These are phyloP conservation scores for Diaperis boleti DNA, from an alignment of 2,888 invertebrate genomes.

Conservation along the genomic window DNA sequence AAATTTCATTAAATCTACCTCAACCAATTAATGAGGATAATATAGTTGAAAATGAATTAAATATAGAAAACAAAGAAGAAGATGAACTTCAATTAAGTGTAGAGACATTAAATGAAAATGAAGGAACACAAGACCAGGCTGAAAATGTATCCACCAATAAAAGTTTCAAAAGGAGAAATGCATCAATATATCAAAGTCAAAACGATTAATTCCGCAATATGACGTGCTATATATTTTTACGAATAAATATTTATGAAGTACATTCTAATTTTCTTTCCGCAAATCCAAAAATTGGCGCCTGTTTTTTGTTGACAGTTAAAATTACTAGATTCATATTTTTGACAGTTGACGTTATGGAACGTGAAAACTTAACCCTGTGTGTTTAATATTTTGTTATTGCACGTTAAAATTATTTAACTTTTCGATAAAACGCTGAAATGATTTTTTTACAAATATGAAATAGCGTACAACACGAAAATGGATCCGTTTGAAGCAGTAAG, in stretches of 20 bases:
- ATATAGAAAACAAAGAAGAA: neutral
- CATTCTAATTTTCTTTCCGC: neutral
- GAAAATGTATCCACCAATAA: slow-evolving; percentile 1
- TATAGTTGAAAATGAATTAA: neutral
- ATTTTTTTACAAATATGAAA: slow-evolving; percentile 38
- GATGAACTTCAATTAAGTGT: too few species aligned
- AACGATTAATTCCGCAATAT: neutral
- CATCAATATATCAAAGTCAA: slow-evolving; percentile 59
- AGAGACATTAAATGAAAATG: neutral
- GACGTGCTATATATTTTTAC: too few species aligned
- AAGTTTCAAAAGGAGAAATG: slow-evolving; percentile 65
- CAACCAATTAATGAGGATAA: slow-evolving; percentile 5
- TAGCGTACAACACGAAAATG: slow-evolving; percentile 37
- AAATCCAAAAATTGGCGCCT: neutral
- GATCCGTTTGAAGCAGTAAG: slow-evolving; percentile 50
- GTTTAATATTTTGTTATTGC: slow-evolving; percentile 34
- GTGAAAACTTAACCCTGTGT: slow-evolving; percentile 55
- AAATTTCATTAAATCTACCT: slow-evolving; percentile 1
- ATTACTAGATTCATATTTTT: slow-evolving; percentile 32
- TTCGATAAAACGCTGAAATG: slow-evolving; percentile 24
- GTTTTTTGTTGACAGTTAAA: neutral
- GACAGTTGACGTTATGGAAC: slow-evolving; percentile 49
- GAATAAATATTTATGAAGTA: too few species aligned
- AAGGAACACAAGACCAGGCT: neutral
- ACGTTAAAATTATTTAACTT: slow-evolving; percentile 28